Evolutionary conservation across 2,113 vertebrate species (phyloP).

Genomic region (Gambusia affinis): DNA sequence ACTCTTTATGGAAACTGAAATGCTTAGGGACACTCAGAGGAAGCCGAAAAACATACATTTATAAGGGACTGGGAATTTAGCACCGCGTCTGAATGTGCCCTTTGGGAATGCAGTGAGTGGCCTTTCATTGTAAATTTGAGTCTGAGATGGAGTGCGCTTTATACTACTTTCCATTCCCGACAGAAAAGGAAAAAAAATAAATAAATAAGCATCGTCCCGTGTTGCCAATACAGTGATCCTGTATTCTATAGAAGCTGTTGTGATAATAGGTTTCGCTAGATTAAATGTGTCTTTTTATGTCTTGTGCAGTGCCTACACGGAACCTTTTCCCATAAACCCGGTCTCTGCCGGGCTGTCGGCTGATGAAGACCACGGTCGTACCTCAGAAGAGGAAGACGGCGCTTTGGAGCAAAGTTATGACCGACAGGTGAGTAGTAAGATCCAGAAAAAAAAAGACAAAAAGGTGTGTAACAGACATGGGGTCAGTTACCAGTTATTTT

Average conservation of each 20-base stretch:
- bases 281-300: slow-evolving; percentile 8
- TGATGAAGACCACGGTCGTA: slow-evolving; percentile 90
- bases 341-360: slow-evolving; percentile 75
- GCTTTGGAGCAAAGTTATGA: slow-evolving; percentile 78
- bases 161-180: neutral
- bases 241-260: neutral
- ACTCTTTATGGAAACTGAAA: slow-evolving; percentile 41
- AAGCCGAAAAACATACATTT: slow-evolving; percentile 38
- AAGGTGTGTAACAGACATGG: neutral
- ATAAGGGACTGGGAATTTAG: slow-evolving; percentile 20
- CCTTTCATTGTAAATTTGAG: slow-evolving; percentile 27
- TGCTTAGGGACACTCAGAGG: slow-evolving; percentile 55
- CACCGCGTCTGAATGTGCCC: slow-evolving; percentile 26
- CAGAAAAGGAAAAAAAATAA: neutral
- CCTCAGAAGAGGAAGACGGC: slow-evolving; percentile 93
- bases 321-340: slow-evolving; percentile 89
- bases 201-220: neutral
- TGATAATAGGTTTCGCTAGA: neutral
- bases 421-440: slow-evolving; percentile 81
- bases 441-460: neutral
- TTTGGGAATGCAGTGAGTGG: neutral
- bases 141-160: slow-evolving; percentile 2
- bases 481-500: neutral
- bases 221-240: neutral
- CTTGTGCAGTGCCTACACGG: slow-evolving; percentile 89